Evolutionary conservation across 2,113 vertebrate genomes (phyloP).

Genomic region (Pedionomus torquatus): DNA sequence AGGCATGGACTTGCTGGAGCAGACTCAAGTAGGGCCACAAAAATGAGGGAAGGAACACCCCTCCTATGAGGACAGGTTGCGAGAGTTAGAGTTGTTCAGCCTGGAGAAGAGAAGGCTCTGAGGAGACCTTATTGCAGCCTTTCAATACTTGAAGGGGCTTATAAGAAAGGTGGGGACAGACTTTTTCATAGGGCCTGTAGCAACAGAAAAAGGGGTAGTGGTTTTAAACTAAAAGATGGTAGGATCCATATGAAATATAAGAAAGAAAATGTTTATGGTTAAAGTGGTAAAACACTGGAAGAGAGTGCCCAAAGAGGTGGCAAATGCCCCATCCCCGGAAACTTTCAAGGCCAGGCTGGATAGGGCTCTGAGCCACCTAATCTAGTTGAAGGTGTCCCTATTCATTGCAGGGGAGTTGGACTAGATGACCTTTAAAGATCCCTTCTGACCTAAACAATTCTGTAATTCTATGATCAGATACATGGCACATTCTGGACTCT

Average conservation of each 20-base stretch:
- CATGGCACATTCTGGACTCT: neutral
- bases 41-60: neutral
- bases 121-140: neutral
- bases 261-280: neutral
- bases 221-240: neutral
- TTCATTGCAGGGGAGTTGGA: too few relatives aligned
- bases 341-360: neutral
- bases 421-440: neutral
- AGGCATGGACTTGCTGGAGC: neutral
- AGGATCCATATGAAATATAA: neutral
- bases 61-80: neutral
- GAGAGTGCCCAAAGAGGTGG: neutral
- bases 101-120: neutral
- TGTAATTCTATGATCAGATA: neutral
- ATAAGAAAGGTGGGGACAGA: neutral
- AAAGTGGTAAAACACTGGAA: neutral
- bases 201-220: neutral
- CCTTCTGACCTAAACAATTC: neutral
- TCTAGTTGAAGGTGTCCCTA: neutral
- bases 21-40: too few relatives aligned
- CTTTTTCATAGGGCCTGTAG: neutral
- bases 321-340: neutral
- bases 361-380: neutral
- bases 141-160: neutral
- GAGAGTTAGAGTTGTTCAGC: neutral